Percentiles rank a stretch among this genome's conserved stretches.
Conservation (phyloP, 2,888 invertebrate genomes). For the Patella ulyssiponensis region DNA sequence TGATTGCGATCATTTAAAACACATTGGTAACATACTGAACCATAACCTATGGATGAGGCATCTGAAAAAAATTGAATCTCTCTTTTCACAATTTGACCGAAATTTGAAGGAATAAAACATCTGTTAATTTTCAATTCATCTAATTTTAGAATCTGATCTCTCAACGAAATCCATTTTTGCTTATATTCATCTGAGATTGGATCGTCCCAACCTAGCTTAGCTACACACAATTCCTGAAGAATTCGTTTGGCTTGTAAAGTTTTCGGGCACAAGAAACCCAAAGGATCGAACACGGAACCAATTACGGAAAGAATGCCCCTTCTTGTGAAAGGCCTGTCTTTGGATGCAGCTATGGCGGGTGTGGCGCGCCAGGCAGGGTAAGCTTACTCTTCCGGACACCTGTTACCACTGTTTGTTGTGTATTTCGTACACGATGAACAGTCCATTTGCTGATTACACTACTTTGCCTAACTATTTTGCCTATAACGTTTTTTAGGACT, state of each 20-base stretch:
- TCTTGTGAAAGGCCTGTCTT: conserved; percentile 6
- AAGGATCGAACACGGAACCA: conserved; percentile 10
- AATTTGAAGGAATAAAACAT: background rate
- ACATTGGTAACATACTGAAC: conserved; percentile 23
- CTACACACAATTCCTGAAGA: conserved; percentile 6
- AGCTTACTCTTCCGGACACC: no score
- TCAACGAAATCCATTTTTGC: conserved; percentile 4
- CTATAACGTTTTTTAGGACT: no score
- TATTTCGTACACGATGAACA: no score
- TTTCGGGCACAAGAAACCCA: conserved; percentile 19
- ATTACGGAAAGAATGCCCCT: conserved; percentile 14
- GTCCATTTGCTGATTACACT: no score
- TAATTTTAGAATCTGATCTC: background rate
- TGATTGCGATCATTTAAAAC: background rate
- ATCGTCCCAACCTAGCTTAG: conserved; percentile 18
- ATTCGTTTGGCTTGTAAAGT: conserved; percentile 14
- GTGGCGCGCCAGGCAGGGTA: no score
- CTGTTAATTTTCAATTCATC: conserved; percentile 15
- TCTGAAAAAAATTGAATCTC: conserved; percentile 23
- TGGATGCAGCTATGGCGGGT: no score
- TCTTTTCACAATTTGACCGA: no score
- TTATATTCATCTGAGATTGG: background rate
- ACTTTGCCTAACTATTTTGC: no score
- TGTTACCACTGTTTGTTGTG: no score
- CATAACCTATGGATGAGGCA: conserved; percentile 17